Conservation (phyloP, 1,140 invertebrate genomes). For the Drosophila tsacasi region DNA sequence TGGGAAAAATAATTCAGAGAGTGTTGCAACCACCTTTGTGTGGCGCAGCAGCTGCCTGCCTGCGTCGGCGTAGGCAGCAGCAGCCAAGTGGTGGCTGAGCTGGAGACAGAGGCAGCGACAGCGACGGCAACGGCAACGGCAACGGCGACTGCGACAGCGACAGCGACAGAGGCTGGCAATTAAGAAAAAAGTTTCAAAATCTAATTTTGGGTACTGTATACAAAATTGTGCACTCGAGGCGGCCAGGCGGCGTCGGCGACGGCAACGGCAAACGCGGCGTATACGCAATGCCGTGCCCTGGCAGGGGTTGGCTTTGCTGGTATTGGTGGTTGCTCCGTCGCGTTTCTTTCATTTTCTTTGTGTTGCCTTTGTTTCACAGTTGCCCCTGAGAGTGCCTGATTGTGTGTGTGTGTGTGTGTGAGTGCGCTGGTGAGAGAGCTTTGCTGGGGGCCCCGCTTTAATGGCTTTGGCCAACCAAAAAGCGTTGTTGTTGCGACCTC, state of each 20-base stretch:
- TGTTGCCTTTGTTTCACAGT: constrained; percentile 83
- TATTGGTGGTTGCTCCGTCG: constrained; percentile 73
- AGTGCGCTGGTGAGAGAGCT: constrained; percentile 56
- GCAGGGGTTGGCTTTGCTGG: constrained; percentile 24
- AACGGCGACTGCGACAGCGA: neutral
- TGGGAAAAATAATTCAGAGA: constrained; percentile 55
- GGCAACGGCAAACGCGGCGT: constrained; percentile 54
- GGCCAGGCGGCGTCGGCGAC: constrained; percentile 4
- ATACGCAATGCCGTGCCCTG: constrained; percentile 39
- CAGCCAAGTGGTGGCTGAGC: neutral
- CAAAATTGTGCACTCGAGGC: constrained; percentile 83
- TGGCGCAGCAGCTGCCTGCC: constrained; percentile 32
- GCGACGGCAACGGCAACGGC: neutral
- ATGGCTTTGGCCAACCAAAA: constrained; percentile 80
- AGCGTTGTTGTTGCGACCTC: constrained; percentile 81
- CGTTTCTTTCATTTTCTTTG: constrained; percentile 83
- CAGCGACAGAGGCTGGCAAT: constrained; percentile 64
- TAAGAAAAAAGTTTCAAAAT: constrained; percentile 85
- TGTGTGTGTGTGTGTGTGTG: constrained; percentile 14
- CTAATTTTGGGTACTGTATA: constrained; percentile 84
- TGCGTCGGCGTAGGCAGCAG: constrained; percentile 26
- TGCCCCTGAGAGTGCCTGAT: constrained; percentile 49
- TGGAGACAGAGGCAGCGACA: constrained; percentile 12
- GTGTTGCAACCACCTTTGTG: constrained; percentile 80
- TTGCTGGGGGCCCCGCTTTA: constrained; percentile 35